phyloP scores from a whole-genome alignment of 2,797 vertebrate genomes.

The Sebastes trivittatus region DNA sequence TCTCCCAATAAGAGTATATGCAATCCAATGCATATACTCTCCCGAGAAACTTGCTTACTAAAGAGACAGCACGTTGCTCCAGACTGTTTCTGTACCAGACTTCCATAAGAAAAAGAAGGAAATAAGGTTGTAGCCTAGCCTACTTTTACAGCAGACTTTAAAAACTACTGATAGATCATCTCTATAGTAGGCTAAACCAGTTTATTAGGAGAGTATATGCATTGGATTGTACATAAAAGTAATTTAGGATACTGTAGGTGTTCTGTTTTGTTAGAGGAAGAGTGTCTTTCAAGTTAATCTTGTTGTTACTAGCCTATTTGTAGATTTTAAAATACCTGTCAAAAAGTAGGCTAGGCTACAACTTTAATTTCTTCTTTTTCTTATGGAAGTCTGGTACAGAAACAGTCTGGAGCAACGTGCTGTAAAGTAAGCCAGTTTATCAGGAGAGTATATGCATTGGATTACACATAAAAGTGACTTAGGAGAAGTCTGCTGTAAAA shows the following conservation, averaged over 20 bases:
- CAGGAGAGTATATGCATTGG: too few species aligned
- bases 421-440: not conserved
- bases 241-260: not conserved
- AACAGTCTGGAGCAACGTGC: slow-evolving; percentile 10
- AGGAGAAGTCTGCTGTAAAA: not conserved
- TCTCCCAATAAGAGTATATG: too few species aligned
- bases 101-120: not conserved
- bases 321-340: too few species aligned
- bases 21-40: too few species aligned
- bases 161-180: not conserved
- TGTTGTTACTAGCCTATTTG: not conserved
- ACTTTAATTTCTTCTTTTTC: not conserved
- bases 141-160: not conserved
- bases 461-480: not conserved
- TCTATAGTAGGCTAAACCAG: not conserved
- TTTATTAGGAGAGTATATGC: not conserved
- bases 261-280: not conserved
- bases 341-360: not conserved
- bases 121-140: slow-evolving; percentile 5
- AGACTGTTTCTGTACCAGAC: slow-evolving; percentile 28
- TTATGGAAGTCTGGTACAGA: not conserved
- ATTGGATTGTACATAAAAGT: not conserved
- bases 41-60: too few species aligned
- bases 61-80: not conserved
- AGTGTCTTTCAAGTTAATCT: not conserved